Base-by-base conservation (phyloP, 2,888 invertebrate species). In the Scotopteryx bipunctaria region DNA sequence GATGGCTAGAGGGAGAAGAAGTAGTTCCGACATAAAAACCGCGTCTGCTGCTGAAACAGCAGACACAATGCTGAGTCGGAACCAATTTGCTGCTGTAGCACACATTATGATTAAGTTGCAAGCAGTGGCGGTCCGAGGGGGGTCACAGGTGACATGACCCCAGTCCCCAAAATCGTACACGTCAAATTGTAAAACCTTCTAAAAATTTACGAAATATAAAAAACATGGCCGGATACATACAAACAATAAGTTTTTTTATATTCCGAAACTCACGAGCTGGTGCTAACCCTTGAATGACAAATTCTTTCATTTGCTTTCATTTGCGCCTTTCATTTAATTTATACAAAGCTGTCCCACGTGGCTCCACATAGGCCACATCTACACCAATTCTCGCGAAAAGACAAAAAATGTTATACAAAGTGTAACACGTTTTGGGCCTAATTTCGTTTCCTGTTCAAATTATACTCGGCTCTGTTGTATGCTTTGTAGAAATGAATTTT, bases 241-340 rank as follows among this genome's bases (percentile, higher is more conserved):
- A n/a, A n/a, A n/a, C n/a, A n/a, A n/a, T n/a, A n/a, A 19, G 19
- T 19, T 19, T 4, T 16, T 40, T 40, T 38, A 14, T 40, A 9
- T 11, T 40, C 27, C 27, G n/a, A 2, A 14, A 27, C 38, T 17
- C 2, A n/a, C n/a, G n/a, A n/a, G n/a, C n/a, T n/a, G n/a, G 44
- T 27, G 75, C 76, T 78, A 72, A 71, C 71, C 60, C 61, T 63
- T 14, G 6, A n/a, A 71, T 80, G 76, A 84, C 84, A 83, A 78
- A 86, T 84, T 82, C 77, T 70, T 73, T 77, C 74, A 83, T 81
- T 83, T 84, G 77, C 81, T 76, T 48, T 48, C 48, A 52, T 52
- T 52, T 52, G 51, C 69, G 59, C 63, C 71, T 69, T 70, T 57
- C 69, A 66, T 74, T 81, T 83, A 83, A 85, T 85, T 84, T 83